Evolutionary conservation across 2,113 vertebrate species (phyloP).

Genomic region (Mirza zaza): DNA sequence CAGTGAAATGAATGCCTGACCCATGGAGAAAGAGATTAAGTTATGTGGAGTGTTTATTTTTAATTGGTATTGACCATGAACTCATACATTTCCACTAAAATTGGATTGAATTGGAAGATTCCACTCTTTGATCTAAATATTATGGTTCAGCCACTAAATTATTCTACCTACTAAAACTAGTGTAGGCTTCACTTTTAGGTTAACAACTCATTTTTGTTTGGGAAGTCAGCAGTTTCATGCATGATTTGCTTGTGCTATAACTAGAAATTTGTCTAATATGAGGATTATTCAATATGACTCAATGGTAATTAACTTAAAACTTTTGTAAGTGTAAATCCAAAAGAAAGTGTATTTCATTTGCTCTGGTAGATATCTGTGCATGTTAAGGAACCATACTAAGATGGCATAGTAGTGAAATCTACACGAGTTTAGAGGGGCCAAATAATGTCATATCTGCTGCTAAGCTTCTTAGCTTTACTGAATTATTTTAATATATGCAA

Average conservation of each 20-base stretch:
- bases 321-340: background rate
- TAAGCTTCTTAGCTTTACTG: background rate
- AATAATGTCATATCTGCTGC: background rate
- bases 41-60: slow-evolving; percentile 69
- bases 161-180: background rate
- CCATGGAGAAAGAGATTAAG: slow-evolving; percentile 62
- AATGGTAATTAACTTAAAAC: background rate
- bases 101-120: slow-evolving; percentile 46
- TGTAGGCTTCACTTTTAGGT: background rate
- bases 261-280: background rate
- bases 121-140: slow-evolving; percentile 57
- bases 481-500: background rate
- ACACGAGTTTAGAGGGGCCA: background rate
- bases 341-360: background rate
- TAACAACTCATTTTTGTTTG: background rate
- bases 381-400: background rate
- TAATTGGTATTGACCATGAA: slow-evolving; percentile 67
- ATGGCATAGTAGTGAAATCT: background rate
- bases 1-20: slow-evolving; percentile 72
- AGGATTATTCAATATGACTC: background rate
- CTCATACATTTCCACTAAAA: slow-evolving; percentile 63
- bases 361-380: rapidly evolving
- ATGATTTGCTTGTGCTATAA: background rate
- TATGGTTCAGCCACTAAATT: background rate
- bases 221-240: background rate